Percentiles rank a stretch among this genome's conserved stretches.
Conservation (phyloP, 2,113 vertebrate species). For the Chlorocebus sabaeus region DNA sequence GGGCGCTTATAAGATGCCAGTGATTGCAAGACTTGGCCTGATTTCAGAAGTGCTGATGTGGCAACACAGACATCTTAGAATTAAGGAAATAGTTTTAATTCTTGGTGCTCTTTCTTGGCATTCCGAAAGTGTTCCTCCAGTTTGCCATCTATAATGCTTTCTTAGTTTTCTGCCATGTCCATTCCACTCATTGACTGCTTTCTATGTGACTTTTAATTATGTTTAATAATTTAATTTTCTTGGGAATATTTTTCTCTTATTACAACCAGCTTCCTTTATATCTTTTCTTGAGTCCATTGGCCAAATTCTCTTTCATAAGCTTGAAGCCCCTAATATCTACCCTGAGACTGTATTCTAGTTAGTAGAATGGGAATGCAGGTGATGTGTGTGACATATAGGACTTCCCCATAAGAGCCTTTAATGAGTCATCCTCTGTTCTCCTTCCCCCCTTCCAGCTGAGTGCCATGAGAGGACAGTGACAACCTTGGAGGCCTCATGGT, state of each 20-base stretch:
- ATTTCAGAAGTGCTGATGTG: background rate
- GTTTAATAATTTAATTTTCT: constrained; percentile 24
- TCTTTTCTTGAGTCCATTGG: background rate
- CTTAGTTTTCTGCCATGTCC: background rate
- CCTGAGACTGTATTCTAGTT: background rate
- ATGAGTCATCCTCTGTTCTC: rapidly evolving
- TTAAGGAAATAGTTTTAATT: background rate
- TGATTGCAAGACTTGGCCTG: background rate
- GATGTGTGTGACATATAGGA: background rate
- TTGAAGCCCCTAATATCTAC: background rate
- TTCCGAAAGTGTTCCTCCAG: background rate
- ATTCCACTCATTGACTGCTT: background rate
- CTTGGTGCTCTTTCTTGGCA: background rate
- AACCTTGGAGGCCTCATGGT: background rate
- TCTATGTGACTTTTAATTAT: background rate
- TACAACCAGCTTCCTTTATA: background rate
- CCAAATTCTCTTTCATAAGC: background rate
- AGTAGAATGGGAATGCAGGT: background rate
- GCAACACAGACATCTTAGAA: background rate
- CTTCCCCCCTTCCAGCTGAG: background rate
- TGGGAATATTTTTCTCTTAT: background rate
- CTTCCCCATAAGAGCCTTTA: background rate
- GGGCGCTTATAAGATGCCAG: background rate
- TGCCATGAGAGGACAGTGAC: background rate
- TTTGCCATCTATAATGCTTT: background rate